A percentile compares a stretch with the other conserved stretches of the same genome.
These are phyloP conservation scores for Epicampocera succincta DNA, from an alignment of 2,888 invertebrate genomes.

Conservation along the genomic window DNA sequence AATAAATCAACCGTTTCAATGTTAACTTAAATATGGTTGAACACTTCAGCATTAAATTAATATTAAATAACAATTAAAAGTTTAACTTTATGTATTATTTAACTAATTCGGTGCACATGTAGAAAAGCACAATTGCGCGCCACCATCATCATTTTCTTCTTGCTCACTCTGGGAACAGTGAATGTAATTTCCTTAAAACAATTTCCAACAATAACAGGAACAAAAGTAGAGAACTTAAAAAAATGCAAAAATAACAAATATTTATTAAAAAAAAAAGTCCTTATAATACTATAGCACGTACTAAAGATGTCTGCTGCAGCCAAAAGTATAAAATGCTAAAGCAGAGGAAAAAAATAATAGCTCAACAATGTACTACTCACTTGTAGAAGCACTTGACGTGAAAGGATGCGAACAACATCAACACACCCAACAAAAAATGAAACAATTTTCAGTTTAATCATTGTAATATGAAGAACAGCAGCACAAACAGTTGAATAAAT, in stretches of 20 bases:
- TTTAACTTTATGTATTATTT: conserved; percentile 46
- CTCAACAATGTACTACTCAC: conserved; percentile 22
- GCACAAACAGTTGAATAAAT: background rate
- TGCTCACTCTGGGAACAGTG: conserved; percentile 1
- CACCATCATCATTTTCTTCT: background rate
- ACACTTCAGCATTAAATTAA: conserved; percentile 24
- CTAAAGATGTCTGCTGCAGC: conserved; percentile 41
- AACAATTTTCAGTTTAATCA: conserved; percentile 52
- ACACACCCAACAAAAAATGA: conserved; percentile 14
- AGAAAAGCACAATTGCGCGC: background rate
- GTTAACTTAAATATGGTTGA: conserved; percentile 8
- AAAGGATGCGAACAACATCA: conserved; percentile 33
- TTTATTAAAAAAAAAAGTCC: background rate
- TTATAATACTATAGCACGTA: conserved; percentile 55
- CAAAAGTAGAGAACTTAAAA: background rate
- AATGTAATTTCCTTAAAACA: conserved; percentile 33
- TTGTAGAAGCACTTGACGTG: conserved; percentile 10
- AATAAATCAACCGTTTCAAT: too few species aligned
- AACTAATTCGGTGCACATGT: conserved; percentile 44
- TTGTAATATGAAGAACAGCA: conserved; percentile 12
- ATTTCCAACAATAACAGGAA: conserved; percentile 31
- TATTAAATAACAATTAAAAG: conserved; percentile 18
- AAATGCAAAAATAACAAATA: background rate
- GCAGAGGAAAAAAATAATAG: conserved; percentile 6
- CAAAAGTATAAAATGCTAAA: conserved; percentile 29